Conservation (phyloP, 2,888 invertebrate species). For the Mythimna impura region DNA sequence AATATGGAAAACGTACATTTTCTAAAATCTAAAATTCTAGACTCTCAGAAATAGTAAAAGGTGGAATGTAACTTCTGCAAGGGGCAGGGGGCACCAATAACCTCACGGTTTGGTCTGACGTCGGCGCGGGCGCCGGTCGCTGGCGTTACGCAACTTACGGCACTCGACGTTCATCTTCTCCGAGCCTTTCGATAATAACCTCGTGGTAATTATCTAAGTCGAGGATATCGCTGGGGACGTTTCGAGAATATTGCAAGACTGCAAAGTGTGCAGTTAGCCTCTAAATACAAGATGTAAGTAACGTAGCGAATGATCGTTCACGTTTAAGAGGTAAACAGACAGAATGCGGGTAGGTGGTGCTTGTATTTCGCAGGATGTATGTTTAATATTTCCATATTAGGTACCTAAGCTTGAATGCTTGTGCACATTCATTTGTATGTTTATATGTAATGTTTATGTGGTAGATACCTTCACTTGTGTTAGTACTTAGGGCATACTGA, state of each 20-base stretch:
- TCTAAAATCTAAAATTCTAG: constrained; percentile 27
- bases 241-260: constrained; percentile 62
- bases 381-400: constrained; percentile 8
- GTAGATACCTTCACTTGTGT: neutral
- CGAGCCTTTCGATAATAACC: constrained; percentile 71
- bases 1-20: constrained; percentile 10
- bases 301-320: constrained; percentile 43
- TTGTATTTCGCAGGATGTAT: constrained; percentile 3
- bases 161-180: constrained; percentile 64
- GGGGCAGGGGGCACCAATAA: constrained; percentile 62
- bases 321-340: constrained; percentile 8
- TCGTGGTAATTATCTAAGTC: constrained; percentile 71
- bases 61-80: constrained; percentile 46
- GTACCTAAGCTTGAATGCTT: constrained; percentile 12
- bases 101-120: constrained; percentile 51
- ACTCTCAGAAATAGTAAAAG: constrained; percentile 57
- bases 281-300: constrained; percentile 48
- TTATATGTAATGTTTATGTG: neutral
- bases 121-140: constrained; percentile 39
- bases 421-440: constrained; percentile 12
- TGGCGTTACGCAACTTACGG: constrained; percentile 61
- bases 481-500: no score
- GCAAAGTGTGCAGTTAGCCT: constrained; percentile 49
- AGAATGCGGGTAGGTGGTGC: neutral
- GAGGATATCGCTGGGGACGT: constrained; percentile 61